A percentile compares a stretch with the other conserved stretches of the same genome.
phyloP scores from a whole-genome alignment of 1,140 invertebrate genomes.

The Gerris buenoi region DNA sequence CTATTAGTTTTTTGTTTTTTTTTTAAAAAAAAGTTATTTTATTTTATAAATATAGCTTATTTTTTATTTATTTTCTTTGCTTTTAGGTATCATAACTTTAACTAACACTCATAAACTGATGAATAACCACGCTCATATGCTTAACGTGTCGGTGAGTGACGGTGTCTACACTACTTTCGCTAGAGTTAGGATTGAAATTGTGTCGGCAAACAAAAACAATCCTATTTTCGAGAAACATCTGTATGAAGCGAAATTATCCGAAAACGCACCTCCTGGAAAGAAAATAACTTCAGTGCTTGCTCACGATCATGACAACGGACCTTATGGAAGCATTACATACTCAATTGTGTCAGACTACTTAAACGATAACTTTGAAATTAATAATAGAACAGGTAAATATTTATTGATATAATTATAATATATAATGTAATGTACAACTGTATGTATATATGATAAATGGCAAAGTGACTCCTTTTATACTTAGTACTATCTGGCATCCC shows the following conservation, averaged over 20 bases:
- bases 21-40: too few species aligned
- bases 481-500: too few species aligned
- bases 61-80: not conserved
- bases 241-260: constrained; percentile 57
- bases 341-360: constrained; percentile 63
- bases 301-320: constrained; percentile 61
- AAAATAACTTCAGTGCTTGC: constrained; percentile 59
- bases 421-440: not conserved
- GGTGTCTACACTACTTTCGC: constrained; percentile 77
- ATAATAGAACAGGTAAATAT: constrained; percentile 43
- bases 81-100: constrained; percentile 38
- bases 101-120: constrained; percentile 43
- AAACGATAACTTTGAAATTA: constrained; percentile 60
- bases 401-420: not conserved
- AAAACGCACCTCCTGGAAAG: constrained; percentile 64
- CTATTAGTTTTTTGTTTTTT: not conserved
- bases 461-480: too few species aligned
- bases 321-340: constrained; percentile 65
- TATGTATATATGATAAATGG: too few species aligned
- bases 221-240: constrained; percentile 60
- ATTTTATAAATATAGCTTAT: not conserved
- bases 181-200: constrained; percentile 58
- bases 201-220: constrained; percentile 61
- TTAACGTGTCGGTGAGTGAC: constrained; percentile 84
- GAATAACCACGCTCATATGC: constrained; percentile 32